Base-by-base conservation (phyloP, 2,888 invertebrate species). In the Clepsis dumicolana region DNA sequence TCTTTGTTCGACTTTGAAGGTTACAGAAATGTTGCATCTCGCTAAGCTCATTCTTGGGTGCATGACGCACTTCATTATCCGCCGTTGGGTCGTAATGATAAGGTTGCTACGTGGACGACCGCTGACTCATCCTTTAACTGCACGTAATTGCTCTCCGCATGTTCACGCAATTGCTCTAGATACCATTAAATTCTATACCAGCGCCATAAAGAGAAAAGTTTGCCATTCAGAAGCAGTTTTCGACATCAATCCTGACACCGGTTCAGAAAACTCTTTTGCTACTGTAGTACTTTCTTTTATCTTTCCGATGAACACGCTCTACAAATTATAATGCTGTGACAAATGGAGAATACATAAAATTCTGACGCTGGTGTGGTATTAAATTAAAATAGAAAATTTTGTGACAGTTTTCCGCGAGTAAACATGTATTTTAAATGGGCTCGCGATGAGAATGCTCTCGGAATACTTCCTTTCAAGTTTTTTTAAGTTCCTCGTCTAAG, bases 381-480 rank as follows among this genome's bases (percentile, higher is more conserved):
- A 54, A 38, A 65, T 66, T 54, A 54, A 66, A 61, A 66, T 61
- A 24, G 12, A 44, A 38, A 44, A 4, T 7, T 7, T 18, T 18
- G 18, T 44, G 44, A 8, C 44, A 18, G 16, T 18, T 16, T 16
- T 7, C 18, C 18, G 48, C 48, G 32, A 24, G 32, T 18, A 38
- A 63, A 24, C 4, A 24, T 16, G 16, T 68, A 41, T 57, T 63
- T 57, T 64, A 64, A 68, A 41, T 50, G 63, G 21, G 67, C 52
- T 79, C 72, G 73, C 73, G 77, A 70, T 74, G 79, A 80, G 76
- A 86, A 88, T 84, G 85, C 83, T 83, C 80, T 79, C 82, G 82
- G 84, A 85, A 87, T 82, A 86, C 81, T 88, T 86, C 83, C 84
- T 88, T 90, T 89, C 86, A 88, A 88, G 83, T 85, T 88, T 89